Evolutionary conservation across 1,140 invertebrate species (phyloP).

Genomic region (Hylaeus anthracinus): DNA sequence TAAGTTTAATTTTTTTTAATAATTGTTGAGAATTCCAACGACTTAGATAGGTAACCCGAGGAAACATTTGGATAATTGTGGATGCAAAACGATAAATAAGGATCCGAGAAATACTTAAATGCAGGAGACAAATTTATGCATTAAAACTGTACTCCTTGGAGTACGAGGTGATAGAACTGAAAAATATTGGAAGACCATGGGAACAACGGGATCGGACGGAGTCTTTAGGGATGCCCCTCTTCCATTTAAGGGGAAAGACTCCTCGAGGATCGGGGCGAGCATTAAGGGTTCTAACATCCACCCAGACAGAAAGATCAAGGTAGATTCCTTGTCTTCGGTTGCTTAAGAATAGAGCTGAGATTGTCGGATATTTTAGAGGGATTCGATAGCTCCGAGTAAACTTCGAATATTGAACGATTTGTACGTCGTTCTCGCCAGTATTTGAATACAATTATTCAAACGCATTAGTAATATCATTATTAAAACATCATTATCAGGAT

Average conservation of each 20-base stretch:
- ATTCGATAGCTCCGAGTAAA: no score
- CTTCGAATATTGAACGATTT: no score
- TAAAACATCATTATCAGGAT: no score
- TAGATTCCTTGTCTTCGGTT: not conserved
- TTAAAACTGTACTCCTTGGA: not conserved
- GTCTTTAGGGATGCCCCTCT: not conserved
- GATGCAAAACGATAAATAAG: conserved; percentile 1
- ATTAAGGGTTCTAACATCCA: not conserved
- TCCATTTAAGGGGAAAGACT: not conserved
- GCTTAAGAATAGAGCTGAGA: not conserved
- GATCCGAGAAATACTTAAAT: not conserved
- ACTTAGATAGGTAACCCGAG: not conserved
- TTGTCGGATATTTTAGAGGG: no score
- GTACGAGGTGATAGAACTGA: not conserved
- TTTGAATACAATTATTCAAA: no score
- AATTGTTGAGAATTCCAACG: not conserved
- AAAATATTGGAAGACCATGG: conserved; percentile 1
- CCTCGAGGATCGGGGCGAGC: not conserved
- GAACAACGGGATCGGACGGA: not conserved
- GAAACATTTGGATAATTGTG: not conserved
- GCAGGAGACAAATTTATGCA: not conserved
- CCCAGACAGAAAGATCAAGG: conserved; percentile 5
- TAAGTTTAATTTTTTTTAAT: no score
- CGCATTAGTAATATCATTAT: no score
- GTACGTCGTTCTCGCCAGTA: no score